Percentiles rank a stretch among this genome's conserved stretches.
Evolutionary conservation across 64 coral and sea anemone species (phyloP).

Genomic region (Hydrozoanthus tunicans): DNA sequence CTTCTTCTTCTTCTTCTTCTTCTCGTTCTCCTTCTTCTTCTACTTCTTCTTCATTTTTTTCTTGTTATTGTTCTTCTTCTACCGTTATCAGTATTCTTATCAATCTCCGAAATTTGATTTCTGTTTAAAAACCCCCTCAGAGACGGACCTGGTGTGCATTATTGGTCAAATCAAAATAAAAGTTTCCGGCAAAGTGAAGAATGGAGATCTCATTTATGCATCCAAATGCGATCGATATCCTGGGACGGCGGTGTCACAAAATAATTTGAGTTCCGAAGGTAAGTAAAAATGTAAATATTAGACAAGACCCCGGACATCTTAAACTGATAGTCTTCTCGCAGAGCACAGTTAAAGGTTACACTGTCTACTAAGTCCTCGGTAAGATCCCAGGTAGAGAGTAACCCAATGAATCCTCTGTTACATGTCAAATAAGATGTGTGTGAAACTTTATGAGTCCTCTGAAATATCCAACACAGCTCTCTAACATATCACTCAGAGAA

Average conservation of each 20-base stretch:
- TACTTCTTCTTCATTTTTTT: not conserved
- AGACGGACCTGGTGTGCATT: slow-evolving; percentile 85
- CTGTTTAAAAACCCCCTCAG: slow-evolving; percentile 7
- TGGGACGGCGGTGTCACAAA: slow-evolving; percentile 72
- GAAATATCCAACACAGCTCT: no score
- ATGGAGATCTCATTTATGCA: slow-evolving; percentile 80
- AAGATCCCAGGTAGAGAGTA: no score
- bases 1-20: not conserved
- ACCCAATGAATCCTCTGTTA: no score
- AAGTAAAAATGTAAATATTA: not conserved
- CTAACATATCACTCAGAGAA: no score
- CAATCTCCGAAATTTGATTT: not conserved
- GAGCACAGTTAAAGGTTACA: no score
- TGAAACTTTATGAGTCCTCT: no score
- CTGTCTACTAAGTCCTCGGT: no score
- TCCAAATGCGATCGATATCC: slow-evolving; percentile 69
- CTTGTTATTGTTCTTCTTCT: not conserved
- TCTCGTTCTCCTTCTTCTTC: not conserved
- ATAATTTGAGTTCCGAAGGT: slow-evolving; percentile 40
- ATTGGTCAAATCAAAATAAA: slow-evolving; percentile 93
- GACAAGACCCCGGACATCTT: no score
- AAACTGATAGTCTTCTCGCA: no score
- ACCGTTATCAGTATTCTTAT: no score
- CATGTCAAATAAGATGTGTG: no score
- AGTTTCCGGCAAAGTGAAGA: slow-evolving; percentile 75